Evolutionary conservation across 2,888 invertebrate genomes (phyloP).

Genomic region (Zonitis immaculata): DNA sequence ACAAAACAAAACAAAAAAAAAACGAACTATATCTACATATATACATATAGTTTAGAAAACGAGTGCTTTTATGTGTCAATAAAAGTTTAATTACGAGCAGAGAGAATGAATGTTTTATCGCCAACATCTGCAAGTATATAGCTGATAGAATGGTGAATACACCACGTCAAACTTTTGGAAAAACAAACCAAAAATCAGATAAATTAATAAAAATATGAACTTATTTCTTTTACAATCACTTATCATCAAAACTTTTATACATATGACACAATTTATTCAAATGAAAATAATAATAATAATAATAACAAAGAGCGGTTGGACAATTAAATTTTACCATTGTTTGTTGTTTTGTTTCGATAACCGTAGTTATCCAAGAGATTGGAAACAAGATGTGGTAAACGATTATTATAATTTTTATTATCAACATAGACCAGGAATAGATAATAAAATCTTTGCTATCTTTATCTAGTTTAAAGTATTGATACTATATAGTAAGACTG

Average conservation of each 20-base stretch:
- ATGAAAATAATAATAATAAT: background rate
- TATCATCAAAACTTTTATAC: background rate
- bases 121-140: constrained; percentile 35
- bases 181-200: background rate
- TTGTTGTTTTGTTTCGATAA: background rate
- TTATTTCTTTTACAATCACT: background rate
- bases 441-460: too few species aligned
- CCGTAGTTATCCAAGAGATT: background rate
- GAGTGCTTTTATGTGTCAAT: constrained; percentile 34
- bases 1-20: too few species aligned
- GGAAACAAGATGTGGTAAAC: background rate
- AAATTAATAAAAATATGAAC: too few species aligned
- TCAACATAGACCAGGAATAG: too few species aligned
- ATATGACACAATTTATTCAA: too few species aligned
- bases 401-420: constrained; percentile 15
- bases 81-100: constrained; percentile 38
- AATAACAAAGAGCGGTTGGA: background rate
- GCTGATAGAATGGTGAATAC: constrained; percentile 25
- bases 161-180: background rate
- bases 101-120: constrained; percentile 28
- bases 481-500: too few species aligned
- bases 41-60: constrained; percentile 32
- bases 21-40: too few species aligned
- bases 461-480: too few species aligned
- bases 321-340: background rate